These are phyloP conservation scores for Prunella strophiata DNA, from an alignment of 2,797 vertebrate genomes.

Conservation along the genomic window DNA sequence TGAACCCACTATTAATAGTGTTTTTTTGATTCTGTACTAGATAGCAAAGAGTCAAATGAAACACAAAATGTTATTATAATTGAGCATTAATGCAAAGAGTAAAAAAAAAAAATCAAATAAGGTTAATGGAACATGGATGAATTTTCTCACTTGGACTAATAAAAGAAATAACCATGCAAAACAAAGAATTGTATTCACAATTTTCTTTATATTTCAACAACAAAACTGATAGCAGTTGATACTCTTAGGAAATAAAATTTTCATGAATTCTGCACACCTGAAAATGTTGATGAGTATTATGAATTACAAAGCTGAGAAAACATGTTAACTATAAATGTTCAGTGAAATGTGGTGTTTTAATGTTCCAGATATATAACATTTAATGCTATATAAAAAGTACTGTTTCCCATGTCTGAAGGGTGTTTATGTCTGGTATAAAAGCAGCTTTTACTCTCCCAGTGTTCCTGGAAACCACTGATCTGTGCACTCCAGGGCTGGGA, in stretches of 20 bases:
- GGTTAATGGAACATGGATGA: conserved; percentile 19
- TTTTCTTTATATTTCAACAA: conserved; percentile 5
- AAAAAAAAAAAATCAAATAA: conserved; percentile 25
- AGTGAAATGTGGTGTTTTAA: not conserved
- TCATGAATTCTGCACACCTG: not conserved
- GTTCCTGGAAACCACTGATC: not conserved
- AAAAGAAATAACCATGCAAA: conserved; percentile 25
- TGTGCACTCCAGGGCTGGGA: not conserved
- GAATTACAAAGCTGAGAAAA: not conserved
- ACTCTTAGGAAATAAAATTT: not conserved
- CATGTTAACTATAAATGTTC: not conserved
- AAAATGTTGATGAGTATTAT: not conserved
- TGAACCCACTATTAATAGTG: conserved; percentile 73
- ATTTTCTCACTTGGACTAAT: conserved; percentile 38
- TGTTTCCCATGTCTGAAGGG: not conserved
- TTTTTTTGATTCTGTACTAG: conserved; percentile 53
- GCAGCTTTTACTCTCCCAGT: not conserved
- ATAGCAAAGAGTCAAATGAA: conserved; percentile 51
- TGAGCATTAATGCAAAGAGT: conserved; percentile 56
- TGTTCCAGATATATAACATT: not conserved
- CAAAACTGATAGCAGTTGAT: not conserved
- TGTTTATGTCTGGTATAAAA: not conserved
- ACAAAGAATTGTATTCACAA: not conserved
- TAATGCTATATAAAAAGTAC: not conserved
- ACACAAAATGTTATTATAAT: conserved; percentile 60